Percentiles rank a stretch among this genome's conserved stretches.
Evolutionary conservation across 1,140 invertebrate species (phyloP).

Genomic region (Acromyrmex heyeri): DNA sequence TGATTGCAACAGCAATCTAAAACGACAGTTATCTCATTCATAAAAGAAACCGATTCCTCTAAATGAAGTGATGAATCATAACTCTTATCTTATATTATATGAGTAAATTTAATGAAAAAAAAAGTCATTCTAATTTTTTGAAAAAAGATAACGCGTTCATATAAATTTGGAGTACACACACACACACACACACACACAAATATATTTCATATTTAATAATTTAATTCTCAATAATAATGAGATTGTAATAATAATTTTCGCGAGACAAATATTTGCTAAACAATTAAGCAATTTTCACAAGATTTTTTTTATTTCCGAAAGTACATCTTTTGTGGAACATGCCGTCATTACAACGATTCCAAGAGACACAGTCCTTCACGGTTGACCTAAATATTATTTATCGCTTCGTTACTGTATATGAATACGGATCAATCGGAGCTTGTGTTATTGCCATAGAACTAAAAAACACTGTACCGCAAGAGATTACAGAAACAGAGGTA

Average conservation of each 20-base stretch:
- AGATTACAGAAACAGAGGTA: neutral
- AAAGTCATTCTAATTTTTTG: neutral
- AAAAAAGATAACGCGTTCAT: neutral
- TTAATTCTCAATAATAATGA: neutral
- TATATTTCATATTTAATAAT: neutral
- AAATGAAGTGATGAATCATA: neutral
- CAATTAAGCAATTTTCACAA: neutral
- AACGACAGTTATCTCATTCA: neutral
- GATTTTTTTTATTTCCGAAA: conserved; percentile 7
- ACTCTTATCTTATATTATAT: neutral
- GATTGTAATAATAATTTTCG: neutral
- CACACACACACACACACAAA: neutral
- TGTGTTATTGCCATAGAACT: neutral
- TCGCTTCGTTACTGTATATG: neutral
- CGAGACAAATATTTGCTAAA: neutral
- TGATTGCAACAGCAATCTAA: neutral
- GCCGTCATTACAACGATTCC: neutral
- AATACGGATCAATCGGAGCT: neutral
- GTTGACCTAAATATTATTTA: conserved; percentile 52
- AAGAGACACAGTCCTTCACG: conserved; percentile 28
- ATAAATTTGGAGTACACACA: neutral
- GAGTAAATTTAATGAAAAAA: neutral
- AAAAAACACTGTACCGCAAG: neutral
- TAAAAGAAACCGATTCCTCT: neutral
- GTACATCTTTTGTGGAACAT: neutral